Conservation (phyloP, 2,888 invertebrate genomes). For the Cephonodes hylas region DNA sequence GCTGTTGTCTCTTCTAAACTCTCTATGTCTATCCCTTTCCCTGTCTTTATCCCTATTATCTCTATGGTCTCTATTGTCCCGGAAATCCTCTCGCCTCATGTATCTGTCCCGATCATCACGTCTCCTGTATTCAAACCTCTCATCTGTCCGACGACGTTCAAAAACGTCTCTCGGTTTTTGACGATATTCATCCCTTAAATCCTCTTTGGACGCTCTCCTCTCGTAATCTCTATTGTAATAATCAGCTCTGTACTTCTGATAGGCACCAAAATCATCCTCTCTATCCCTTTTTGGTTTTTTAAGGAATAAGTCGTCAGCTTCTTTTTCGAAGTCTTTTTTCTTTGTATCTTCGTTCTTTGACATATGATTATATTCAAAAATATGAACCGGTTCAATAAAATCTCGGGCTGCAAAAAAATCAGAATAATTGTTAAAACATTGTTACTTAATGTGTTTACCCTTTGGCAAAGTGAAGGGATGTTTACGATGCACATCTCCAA, state of each 20-base stretch:
- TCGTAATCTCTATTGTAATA: slow-evolving; percentile 43
- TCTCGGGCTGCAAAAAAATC: slow-evolving; percentile 65
- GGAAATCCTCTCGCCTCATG: slow-evolving; percentile 29
- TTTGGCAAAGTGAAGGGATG: no score
- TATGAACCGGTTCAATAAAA: slow-evolving; percentile 83
- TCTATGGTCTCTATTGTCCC: slow-evolving; percentile 26
- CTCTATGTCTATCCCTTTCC: slow-evolving; percentile 39
- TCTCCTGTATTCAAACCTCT: slow-evolving; percentile 41
- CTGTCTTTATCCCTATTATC: slow-evolving; percentile 30
- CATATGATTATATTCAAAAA: slow-evolving; percentile 87
- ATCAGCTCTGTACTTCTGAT: slow-evolving; percentile 45
- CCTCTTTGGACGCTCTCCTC: slow-evolving; percentile 43
- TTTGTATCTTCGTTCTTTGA: slow-evolving; percentile 67
- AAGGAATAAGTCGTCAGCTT: slow-evolving; percentile 59
- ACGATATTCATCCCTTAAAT: slow-evolving; percentile 31
- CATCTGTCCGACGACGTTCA: slow-evolving; percentile 37
- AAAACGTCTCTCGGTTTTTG: slow-evolving; percentile 30
- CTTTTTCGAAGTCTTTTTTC: slow-evolving; percentile 61
- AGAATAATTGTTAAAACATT: slow-evolving; percentile 12
- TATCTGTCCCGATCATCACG: slow-evolving; percentile 48
- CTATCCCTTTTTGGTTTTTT: slow-evolving; percentile 52
- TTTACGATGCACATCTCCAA: no score
- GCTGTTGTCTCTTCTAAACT: slow-evolving; percentile 41
- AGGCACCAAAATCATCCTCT: slow-evolving; percentile 36
- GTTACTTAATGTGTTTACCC: no score